Percentiles rank a stretch among this genome's conserved stretches.
These are phyloP conservation scores for Pseudochirops cupreus DNA, from an alignment of 2,797 vertebrate genomes.

Conservation along the genomic window DNA sequence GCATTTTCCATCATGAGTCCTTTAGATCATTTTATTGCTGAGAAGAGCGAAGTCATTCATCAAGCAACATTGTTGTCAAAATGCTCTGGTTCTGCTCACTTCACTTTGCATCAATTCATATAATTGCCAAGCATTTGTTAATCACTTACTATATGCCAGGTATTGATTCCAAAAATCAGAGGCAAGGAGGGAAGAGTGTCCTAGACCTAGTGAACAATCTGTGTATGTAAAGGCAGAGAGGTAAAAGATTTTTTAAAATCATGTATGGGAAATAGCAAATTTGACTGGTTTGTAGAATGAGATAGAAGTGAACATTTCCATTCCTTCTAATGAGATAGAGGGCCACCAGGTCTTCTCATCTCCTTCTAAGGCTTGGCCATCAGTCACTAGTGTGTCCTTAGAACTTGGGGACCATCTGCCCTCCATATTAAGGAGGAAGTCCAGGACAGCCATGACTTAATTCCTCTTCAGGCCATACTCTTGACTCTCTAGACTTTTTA, in stretches of 20 bases:
- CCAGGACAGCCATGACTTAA: not conserved
- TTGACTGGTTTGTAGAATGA: not conserved
- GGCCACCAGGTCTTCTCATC: not conserved
- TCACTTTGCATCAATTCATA: not conserved
- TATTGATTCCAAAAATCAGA: not conserved
- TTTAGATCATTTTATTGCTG: not conserved
- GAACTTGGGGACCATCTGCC: not conserved
- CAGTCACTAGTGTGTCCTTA: not conserved
- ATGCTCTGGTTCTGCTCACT: not conserved
- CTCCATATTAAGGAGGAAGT: not conserved
- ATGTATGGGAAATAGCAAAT: not conserved
- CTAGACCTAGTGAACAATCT: not conserved
- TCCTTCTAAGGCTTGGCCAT: not conserved
- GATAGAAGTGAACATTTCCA: not conserved
- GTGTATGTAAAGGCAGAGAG: not conserved
- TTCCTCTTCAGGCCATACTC: not conserved
- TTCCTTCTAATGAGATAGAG: not conserved
- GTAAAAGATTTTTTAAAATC: not conserved
- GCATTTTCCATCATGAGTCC: not conserved
- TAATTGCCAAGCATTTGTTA: not conserved
- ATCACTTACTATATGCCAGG: not conserved
- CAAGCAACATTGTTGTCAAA: not conserved
- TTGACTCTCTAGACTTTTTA: not conserved
- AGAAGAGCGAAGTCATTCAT: not conserved
- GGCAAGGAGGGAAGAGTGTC: not conserved